Evolutionary conservation across 2,113 vertebrate species (phyloP).

Genomic region (Gopherus flavomarginatus): DNA sequence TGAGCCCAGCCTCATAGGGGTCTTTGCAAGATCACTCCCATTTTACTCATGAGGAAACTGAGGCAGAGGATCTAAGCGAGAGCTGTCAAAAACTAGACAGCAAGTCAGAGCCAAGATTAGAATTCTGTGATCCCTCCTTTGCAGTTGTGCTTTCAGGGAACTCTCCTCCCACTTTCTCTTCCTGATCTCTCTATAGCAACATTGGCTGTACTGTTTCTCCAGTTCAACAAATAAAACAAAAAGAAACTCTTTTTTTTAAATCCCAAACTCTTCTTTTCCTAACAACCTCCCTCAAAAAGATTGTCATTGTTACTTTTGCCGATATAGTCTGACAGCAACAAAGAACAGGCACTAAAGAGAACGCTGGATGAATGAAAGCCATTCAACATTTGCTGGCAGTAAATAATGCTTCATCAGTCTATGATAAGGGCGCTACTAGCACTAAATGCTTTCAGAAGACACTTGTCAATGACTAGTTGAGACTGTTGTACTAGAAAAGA

Average conservation of each 20-base stretch:
- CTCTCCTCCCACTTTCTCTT: not conserved
- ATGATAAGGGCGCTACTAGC: not conserved
- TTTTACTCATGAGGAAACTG: not conserved
- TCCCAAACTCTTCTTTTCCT: not conserved
- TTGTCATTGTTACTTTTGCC: not conserved
- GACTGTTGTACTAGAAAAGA: not conserved
- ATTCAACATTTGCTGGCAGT: slow-evolving; percentile 27
- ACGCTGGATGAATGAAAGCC: not conserved
- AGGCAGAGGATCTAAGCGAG: not conserved
- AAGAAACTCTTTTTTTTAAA: not conserved
- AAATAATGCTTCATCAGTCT: slow-evolving; percentile 5
- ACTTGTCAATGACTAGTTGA: not conserved
- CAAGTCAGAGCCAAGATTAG: not conserved
- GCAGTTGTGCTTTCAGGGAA: not conserved
- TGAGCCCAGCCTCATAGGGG: not conserved
- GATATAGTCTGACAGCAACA: not conserved
- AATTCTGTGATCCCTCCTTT: not conserved
- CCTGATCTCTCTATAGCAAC: not conserved
- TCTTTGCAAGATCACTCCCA: not conserved
- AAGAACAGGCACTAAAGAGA: not conserved
- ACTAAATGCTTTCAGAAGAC: slow-evolving; percentile 9
- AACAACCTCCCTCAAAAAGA: not conserved
- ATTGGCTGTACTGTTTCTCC: not conserved
- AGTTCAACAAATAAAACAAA: not conserved
- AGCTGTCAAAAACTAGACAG: not conserved